Evolutionary conservation across 2,797 vertebrate genomes (phyloP), one percentile per base, ranked within the genome.

Genomic region (Tenualosa thibaudeaui): DNA sequence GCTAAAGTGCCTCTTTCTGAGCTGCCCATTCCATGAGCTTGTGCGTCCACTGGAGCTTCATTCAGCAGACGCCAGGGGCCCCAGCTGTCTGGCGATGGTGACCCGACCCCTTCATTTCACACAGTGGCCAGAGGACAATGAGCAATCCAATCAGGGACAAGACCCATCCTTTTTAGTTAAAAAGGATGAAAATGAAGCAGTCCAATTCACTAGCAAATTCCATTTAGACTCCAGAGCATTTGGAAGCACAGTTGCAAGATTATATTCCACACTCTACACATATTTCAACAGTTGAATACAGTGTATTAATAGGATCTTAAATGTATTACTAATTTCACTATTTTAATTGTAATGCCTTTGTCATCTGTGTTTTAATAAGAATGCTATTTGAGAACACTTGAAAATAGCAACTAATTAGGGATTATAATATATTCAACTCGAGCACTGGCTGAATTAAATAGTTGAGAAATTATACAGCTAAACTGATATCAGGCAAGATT

Each of bases 1-100:
- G 93, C 93, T 95, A 93, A 94, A 92, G 91, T 88, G 81, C 71
- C 19, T 88, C 85, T 90, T 93, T 91, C 92, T 93, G 82, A 85
- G 71, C 83, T 82, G 91, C 87, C 54, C 54, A 6, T 3, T 12
- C 51, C 54, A 22, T 5, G 91, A 50, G 40, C 68, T 82, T 40
- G 19, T 22, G 12, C 40, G 50, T 86, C 71, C 83, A 71, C 40
- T 22, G 71, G 71, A 40, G 37, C 15, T 7, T 17, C 19, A 17
- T 15, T 43, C 37, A 46, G 71, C 17, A 78, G 68, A 31, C 68
- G 5, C 68, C 40, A 12, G 4, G 7, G 46, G 7, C 46, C 31
- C 4, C 24, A 40, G 68, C 68, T 71, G 68, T 31, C 68, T 15
- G 9, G 37, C 10, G 68, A 75, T 31, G 68, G 68, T 10, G 31